Conservation (phyloP, 2,113 vertebrate genomes). For the Oryzias javanicus region DNA sequence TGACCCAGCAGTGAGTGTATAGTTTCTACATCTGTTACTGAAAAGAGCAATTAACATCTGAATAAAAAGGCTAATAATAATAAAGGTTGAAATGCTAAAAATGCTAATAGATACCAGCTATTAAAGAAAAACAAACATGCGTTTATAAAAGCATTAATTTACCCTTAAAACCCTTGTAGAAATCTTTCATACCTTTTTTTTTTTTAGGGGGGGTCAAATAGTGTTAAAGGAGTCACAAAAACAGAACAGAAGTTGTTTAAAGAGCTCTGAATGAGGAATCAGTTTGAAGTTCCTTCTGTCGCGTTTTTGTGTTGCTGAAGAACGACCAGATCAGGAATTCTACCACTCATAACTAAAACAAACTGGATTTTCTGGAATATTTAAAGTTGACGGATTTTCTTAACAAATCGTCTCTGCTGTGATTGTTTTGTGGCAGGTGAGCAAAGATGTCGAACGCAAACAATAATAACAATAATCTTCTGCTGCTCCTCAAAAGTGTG, state of each 20-base stretch:
- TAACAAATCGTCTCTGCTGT: too few relatives aligned
- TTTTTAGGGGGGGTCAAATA: constrained; percentile 43
- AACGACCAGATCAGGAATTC: neutral
- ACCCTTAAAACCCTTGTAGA: constrained; percentile 80
- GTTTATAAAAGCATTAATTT: constrained; percentile 81
- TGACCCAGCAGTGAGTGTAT: constrained; percentile 99
- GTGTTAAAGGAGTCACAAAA: constrained; percentile 36
- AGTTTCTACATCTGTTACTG: constrained; percentile 87
- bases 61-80: constrained; percentile 86
- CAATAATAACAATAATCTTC: neutral
- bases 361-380: neutral
- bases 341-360: neutral
- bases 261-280: constrained; percentile 42
- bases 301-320: constrained; percentile 3
- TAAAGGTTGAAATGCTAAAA: constrained; percentile 85
- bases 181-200: constrained; percentile 84
- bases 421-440: neutral
- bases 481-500: neutral
- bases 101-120: constrained; percentile 99
- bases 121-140: constrained; percentile 83
- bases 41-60: constrained; percentile 84
- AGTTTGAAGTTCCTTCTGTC: neutral
- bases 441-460: neutral
- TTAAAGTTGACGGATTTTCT: too few relatives aligned
- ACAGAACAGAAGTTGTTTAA: constrained; percentile 36